Percentiles rank a stretch among this genome's conserved stretches.
phyloP scores from a whole-genome alignment of 2,888 invertebrate species.

The Sialis fuliginosa region DNA sequence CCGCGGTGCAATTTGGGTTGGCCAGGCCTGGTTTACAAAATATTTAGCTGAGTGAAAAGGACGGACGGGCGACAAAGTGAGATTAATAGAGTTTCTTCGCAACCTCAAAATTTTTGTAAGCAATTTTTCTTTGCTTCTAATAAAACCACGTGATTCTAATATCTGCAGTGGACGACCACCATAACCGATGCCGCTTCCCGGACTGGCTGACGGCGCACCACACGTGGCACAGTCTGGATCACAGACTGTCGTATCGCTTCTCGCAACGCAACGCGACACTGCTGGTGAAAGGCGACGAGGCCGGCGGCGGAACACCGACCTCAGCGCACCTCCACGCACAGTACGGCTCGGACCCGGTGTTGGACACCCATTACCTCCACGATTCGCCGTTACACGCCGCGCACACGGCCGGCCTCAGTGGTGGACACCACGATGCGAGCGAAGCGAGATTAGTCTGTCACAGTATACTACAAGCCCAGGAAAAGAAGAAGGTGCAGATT shows the following conservation, averaged over 20 bases:
- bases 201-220: slow-evolving; percentile 62
- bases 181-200: slow-evolving; percentile 61
- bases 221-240: slow-evolving; percentile 64
- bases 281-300: slow-evolving; percentile 15
- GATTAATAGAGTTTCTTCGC: too few relatives aligned
- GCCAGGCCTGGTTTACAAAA: too few relatives aligned
- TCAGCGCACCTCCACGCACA: neutral
- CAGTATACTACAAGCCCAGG: slow-evolving; percentile 35
- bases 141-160: slow-evolving; percentile 11
- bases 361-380: slow-evolving; percentile 10
- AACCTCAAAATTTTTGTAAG: too few relatives aligned
- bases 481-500: slow-evolving; percentile 41
- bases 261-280: slow-evolving; percentile 56
- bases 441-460: slow-evolving; percentile 45
- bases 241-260: slow-evolving; percentile 52
- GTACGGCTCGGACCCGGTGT: neutral
- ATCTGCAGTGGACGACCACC: slow-evolving; percentile 47
- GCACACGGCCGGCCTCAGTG: slow-evolving; percentile 11
- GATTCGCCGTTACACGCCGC: slow-evolving; percentile 15
- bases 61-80: too few relatives aligned
- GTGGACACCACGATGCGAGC: slow-evolving; percentile 3
- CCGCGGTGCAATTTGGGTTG: too few relatives aligned
- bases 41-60: too few relatives aligned
- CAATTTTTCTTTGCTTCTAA: neutral
- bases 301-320: neutral